Conservation (phyloP, 1,140 invertebrate species). For the Drosophila sucinea region DNA sequence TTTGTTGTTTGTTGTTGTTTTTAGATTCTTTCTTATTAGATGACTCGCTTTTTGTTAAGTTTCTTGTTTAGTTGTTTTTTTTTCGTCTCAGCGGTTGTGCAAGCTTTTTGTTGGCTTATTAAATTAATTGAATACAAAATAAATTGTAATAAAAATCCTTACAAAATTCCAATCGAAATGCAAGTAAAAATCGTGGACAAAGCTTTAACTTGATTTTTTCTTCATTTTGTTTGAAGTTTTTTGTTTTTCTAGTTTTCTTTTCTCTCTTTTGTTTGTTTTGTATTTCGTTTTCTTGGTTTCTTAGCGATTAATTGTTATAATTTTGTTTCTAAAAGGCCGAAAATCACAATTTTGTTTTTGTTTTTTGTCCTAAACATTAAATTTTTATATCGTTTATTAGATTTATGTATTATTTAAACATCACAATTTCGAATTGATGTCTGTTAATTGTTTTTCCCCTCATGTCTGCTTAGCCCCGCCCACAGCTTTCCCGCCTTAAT, state of each 20-base stretch:
- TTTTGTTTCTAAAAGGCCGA: constrained; percentile 83
- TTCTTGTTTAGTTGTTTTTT: constrained; percentile 7
- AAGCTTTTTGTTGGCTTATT: constrained; percentile 38
- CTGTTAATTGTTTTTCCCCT: constrained; percentile 43
- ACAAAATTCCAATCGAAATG: constrained; percentile 41
- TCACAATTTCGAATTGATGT: constrained; percentile 80
- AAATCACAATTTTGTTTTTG: constrained; percentile 83
- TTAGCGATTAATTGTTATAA: constrained; percentile 59
- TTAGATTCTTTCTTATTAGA: constrained; percentile 25
- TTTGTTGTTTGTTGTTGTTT: constrained; percentile 15
- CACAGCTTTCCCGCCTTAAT: constrained; percentile 45
- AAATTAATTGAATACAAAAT: constrained; percentile 33
- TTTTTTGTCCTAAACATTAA: constrained; percentile 79
- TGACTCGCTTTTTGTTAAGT: constrained; percentile 28
- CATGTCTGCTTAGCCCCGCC: not conserved
- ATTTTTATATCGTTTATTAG: constrained; percentile 56
- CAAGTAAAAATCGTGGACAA: constrained; percentile 51
- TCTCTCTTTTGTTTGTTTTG: constrained; percentile 25
- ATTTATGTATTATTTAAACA: constrained; percentile 55
- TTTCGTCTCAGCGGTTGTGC: constrained; percentile 30
- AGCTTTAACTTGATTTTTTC: constrained; percentile 55
- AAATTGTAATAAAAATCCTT: not conserved
- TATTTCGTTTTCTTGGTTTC: constrained; percentile 31
- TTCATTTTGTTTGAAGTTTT: constrained; percentile 32
- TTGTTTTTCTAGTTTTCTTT: constrained; percentile 1